Evolutionary conservation across 1,140 invertebrate species (phyloP).

Genomic region (Maconellicoccus hirsutus): DNA sequence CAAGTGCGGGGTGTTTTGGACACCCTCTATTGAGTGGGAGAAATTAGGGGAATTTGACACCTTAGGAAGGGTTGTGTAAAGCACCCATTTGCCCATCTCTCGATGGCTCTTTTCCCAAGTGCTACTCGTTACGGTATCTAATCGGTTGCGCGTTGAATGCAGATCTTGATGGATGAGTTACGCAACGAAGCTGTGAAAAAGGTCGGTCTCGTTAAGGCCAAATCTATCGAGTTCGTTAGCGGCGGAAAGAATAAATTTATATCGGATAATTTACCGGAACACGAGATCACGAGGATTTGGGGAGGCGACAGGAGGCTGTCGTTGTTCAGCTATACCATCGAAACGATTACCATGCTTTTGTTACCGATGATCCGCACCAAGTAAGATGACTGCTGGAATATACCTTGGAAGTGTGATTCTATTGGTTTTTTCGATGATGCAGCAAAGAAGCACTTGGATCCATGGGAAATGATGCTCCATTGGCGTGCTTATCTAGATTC

Average conservation of each 20-base stretch:
- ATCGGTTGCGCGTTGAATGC: conserved; percentile 28
- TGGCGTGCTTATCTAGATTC: conserved; percentile 90
- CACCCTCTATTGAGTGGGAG: too few relatives aligned
- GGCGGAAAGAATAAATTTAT: conserved; percentile 28
- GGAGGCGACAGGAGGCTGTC: conserved; percentile 71
- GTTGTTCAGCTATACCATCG: conserved; percentile 87
- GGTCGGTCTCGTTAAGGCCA: conserved; percentile 26
- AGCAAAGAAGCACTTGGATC: conserved; percentile 97
- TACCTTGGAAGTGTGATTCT: background rate
- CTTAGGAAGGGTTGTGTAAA: too few relatives aligned
- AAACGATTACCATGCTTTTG: conserved; percentile 87
- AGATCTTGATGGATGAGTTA: conserved; percentile 58
- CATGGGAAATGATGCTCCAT: conserved; percentile 97
- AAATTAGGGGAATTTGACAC: too few relatives aligned
- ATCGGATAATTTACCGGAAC: conserved; percentile 29
- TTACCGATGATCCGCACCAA: conserved; percentile 94
- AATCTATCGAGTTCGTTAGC: conserved; percentile 29
- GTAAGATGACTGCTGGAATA: conserved; percentile 42
- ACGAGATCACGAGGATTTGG: conserved; percentile 40
- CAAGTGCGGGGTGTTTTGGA: too few relatives aligned
- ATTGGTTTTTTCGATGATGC: conserved; percentile 30
- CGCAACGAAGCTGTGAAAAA: conserved; percentile 37
- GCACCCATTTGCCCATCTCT: too few relatives aligned
- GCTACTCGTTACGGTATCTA: too few relatives aligned
- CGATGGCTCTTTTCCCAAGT: too few relatives aligned